Conservation (phyloP, 2,113 vertebrate species). For the Eptesicus fuscus region DNA sequence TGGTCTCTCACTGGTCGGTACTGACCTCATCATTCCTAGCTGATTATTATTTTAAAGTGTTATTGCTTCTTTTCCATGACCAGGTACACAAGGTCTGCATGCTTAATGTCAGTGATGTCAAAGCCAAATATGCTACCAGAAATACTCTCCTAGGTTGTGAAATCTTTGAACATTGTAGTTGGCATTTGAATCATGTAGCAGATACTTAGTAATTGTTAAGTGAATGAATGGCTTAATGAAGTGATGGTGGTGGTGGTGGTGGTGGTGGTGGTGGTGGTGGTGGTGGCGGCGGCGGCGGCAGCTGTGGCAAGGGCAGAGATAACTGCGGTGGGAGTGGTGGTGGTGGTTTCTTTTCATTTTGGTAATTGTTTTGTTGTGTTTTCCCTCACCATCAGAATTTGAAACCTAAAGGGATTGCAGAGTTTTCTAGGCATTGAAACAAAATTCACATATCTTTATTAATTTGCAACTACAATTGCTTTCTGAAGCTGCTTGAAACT, state of each 20-base stretch:
- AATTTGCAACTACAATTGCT: slow-evolving; percentile 4
- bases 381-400: neutral
- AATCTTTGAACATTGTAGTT: neutral
- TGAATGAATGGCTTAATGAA: neutral
- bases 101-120: neutral
- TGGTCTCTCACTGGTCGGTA: neutral
- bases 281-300: neutral
- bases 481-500: neutral
- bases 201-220: neutral
- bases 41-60: slow-evolving; percentile 34
- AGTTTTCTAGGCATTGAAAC: slow-evolving; percentile 3
- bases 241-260: neutral
- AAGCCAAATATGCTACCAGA: neutral
- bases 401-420: neutral
- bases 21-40: neutral
- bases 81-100: neutral
- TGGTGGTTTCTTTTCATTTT: slow-evolving; percentile 15
- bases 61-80: neutral
- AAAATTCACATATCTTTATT: neutral
- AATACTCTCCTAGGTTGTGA: neutral
- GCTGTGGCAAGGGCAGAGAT: neutral
- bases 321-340: neutral
- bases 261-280: neutral
- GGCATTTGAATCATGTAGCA: slow-evolving; percentile 2
- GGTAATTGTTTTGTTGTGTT: slow-evolving; percentile 27